Base-by-base conservation (phyloP, 2,888 invertebrate species). In the Heliconius erato region DNA sequence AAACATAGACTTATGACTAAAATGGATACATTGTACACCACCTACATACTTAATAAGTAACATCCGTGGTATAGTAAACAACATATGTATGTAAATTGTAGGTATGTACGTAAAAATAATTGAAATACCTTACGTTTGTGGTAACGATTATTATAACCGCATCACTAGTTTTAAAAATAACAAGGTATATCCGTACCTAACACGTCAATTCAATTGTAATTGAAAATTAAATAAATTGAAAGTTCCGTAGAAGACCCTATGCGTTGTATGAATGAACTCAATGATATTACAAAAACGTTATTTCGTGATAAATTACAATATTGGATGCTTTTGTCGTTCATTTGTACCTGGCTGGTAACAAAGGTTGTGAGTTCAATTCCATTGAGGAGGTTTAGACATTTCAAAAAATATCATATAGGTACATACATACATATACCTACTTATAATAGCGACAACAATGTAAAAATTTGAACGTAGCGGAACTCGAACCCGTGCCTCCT, bases 161-260 rank as follows among this genome's bases (percentile, higher is more conserved):
- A 65, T 72, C 63, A 35, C 26, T 28, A 44, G 44, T 78, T 78
- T 44, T 26, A 78, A 67, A 78, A 67, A 40, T 78, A 78, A 78
- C 78, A 44, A 78, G 67, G 44, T 19, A 49, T 67, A 68, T 78
- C 78, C 78, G 67, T 67, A 28, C 40, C 67, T 78, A 49, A 32
- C 63, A 63, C 35, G 40, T 40, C 76, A 76, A 63, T 63, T 76
- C 76, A 63, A 40, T 76, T 76, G 63, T 76, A 40, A 67, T 28
- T 74, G 11, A 32, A 28, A 74, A 26, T 49, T 49, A 74, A 23
- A 63, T 35, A 76, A 32, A 32, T 59, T 74, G 54, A 32, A 32
- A 35, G 35, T 63, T 63, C 76, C 59, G 59, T 63, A 14, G 9
- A 26, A 63, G n/a, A 76, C 16, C 26, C 54, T 54, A 54, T 19